Conservation (phyloP, 2,797 vertebrate species). For the Antrozous pallidus region DNA sequence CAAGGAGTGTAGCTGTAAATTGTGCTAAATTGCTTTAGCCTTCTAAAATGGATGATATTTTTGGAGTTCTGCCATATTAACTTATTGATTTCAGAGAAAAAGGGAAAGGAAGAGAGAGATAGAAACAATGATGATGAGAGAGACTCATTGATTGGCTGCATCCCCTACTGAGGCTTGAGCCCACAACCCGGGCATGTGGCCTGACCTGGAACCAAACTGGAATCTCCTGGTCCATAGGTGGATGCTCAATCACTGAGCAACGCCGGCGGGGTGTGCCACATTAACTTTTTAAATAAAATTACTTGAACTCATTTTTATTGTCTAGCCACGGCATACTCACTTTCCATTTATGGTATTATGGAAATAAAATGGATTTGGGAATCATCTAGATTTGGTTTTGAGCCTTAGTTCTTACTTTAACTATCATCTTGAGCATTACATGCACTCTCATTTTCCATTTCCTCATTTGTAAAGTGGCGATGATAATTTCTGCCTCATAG, state of each 20-base stretch:
- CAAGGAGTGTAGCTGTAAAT: neutral
- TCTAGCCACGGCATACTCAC: neutral
- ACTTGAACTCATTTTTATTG: slow-evolving; percentile 28
- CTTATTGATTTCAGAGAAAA: neutral
- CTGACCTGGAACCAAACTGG: too few species aligned
- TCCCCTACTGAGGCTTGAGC: too few species aligned
- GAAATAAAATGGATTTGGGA: neutral
- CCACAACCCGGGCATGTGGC: too few species aligned
- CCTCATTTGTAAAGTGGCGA: neutral
- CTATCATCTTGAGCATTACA: neutral
- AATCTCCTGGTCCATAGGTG: too few species aligned
- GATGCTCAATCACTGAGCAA: too few species aligned
- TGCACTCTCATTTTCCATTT: neutral
- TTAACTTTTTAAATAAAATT: slow-evolving; percentile 61
- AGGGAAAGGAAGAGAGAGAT: too few species aligned
- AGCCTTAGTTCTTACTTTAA: neutral
- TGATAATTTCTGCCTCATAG: slow-evolving; percentile 33
- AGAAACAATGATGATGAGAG: too few species aligned
- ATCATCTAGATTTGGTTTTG: neutral
- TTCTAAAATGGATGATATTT: neutral
- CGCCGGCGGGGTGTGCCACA: neutral
- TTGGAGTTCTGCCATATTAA: slow-evolving; percentile 33
- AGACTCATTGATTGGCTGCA: too few species aligned
- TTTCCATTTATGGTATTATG: neutral
- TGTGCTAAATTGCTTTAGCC: neutral